Evolutionary conservation across 2,113 vertebrate genomes (phyloP).

Genomic region (Panthera uncia): DNA sequence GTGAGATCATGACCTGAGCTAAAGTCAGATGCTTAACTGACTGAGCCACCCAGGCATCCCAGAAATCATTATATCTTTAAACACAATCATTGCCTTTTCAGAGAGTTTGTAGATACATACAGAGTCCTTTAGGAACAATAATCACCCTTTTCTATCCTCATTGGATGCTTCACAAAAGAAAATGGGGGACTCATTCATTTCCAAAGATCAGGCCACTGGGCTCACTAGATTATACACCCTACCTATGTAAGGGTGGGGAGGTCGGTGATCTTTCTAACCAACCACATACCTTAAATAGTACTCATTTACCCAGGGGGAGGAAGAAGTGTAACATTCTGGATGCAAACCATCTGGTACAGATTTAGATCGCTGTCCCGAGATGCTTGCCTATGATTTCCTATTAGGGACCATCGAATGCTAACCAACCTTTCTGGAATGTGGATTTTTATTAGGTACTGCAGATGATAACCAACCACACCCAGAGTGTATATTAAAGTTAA

Average conservation of each 20-base stretch:
- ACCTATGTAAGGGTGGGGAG: background rate
- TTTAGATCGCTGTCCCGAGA: background rate
- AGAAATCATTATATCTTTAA: slow-evolving; percentile 5
- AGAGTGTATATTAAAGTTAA: background rate
- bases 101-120: slow-evolving; percentile 21
- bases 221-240: background rate
- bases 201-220: background rate
- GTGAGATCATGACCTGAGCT: no score
- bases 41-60: no score
- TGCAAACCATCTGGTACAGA: slow-evolving; percentile 3
- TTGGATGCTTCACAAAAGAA: slow-evolving; percentile 26
- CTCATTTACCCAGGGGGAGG: background rate
- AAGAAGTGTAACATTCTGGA: background rate
- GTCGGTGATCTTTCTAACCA: background rate
- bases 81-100: slow-evolving; percentile 60
- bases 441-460: background rate
- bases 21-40: no score
- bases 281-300: background rate
- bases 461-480: background rate
- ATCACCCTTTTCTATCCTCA: slow-evolving; percentile 27
- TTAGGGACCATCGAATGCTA: background rate
- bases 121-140: slow-evolving; percentile 62
- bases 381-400: background rate
- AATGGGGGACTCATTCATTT: background rate
- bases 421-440: background rate